These are phyloP conservation scores for Mirza zaza DNA, from an alignment of 2,113 vertebrate genomes.

Conservation along the genomic window DNA sequence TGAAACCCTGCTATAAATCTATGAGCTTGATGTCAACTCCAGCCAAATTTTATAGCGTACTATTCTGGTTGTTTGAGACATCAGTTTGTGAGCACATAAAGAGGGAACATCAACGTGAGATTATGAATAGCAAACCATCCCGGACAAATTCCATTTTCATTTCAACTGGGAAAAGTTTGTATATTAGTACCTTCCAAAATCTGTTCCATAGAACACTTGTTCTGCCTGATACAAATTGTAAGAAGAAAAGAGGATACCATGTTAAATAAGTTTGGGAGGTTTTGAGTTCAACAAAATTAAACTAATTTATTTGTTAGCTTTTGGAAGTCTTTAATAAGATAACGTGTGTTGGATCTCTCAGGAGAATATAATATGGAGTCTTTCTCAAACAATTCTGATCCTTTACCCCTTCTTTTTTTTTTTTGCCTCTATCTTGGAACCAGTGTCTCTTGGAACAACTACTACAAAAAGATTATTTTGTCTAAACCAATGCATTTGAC, in stretches of 20 bases:
- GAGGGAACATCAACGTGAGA: background rate
- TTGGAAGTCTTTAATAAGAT: background rate
- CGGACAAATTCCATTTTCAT: background rate
- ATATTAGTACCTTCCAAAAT: constrained; percentile 20
- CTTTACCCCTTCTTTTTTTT: background rate
- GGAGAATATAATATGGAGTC: background rate
- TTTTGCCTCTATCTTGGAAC: background rate
- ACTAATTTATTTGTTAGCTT: background rate
- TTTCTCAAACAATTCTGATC: background rate
- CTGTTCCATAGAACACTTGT: background rate
- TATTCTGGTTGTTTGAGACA: background rate
- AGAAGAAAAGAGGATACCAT: background rate
- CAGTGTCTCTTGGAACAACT: background rate
- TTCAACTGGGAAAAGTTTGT: background rate
- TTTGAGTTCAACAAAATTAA: constrained; percentile 7
- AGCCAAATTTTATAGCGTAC: background rate
- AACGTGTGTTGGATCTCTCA: background rate
- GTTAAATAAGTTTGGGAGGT: background rate
- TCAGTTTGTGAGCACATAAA: background rate
- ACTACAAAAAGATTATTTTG: background rate
- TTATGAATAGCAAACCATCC: background rate
- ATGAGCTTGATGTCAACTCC: background rate
- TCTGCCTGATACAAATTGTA: background rate
- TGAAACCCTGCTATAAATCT: background rate
- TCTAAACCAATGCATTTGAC: background rate